These are phyloP conservation scores for Rhogogaster chlorosoma DNA, from an alignment of 2,888 invertebrate species.

Conservation along the genomic window DNA sequence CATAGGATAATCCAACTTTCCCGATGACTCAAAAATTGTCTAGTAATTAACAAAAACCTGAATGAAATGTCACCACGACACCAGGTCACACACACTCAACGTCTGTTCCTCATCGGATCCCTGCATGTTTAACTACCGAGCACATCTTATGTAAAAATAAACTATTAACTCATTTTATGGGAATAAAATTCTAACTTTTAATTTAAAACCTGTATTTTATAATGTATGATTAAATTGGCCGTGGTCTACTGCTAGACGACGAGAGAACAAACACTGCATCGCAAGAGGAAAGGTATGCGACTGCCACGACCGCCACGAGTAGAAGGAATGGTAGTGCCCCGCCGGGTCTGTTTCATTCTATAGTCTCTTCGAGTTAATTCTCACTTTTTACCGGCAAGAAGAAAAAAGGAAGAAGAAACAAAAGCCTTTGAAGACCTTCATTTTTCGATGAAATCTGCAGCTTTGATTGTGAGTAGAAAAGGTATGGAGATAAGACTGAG, in stretches of 20 bases:
- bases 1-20: slow-evolving; percentile 30
- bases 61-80: slow-evolving; percentile 24
- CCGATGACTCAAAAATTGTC: slow-evolving; percentile 6
- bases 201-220: neutral
- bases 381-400: slow-evolving; percentile 34
- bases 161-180: slow-evolving; percentile 21
- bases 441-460: neutral
- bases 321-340: slow-evolving; percentile 68
- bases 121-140: slow-evolving; percentile 8
- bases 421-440: neutral
- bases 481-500: neutral
- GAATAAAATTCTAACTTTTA: neutral
- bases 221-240: slow-evolving; percentile 62
- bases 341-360: slow-evolving; percentile 51
- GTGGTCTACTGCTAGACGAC: slow-evolving; percentile 73
- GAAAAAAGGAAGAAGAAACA: neutral
- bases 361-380: slow-evolving; percentile 61
- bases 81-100: slow-evolving; percentile 18
- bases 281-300: slow-evolving; percentile 73
- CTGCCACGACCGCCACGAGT: slow-evolving; percentile 69
- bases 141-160: slow-evolving; percentile 13
- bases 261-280: slow-evolving; percentile 74
- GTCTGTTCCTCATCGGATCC: slow-evolving; percentile 30
- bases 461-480: neutral
- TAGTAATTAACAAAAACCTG: neutral